Evolutionary conservation across 2,888 invertebrate species (phyloP).

Genomic region (Globia sparganii): DNA sequence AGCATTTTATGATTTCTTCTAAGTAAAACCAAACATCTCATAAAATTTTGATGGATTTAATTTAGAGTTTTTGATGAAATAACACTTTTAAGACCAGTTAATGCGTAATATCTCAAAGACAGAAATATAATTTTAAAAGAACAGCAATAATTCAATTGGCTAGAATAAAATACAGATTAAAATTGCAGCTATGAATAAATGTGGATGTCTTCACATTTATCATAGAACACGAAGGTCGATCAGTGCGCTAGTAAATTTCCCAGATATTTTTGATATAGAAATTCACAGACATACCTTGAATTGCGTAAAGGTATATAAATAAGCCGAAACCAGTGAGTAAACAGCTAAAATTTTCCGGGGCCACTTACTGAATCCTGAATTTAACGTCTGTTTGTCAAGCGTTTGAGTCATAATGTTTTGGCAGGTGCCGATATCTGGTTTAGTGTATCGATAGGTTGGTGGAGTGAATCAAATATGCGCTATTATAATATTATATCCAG

Average conservation of each 20-base stretch:
- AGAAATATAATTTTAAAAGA: constrained; percentile 43
- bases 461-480: constrained; percentile 16
- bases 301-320: constrained; percentile 54
- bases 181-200: constrained; percentile 48
- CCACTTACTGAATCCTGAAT: constrained; percentile 48
- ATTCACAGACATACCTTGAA: constrained; percentile 25
- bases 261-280: constrained; percentile 44
- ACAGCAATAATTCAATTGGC: constrained; percentile 40
- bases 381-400: constrained; percentile 60
- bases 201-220: constrained; percentile 47
- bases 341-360: constrained; percentile 43
- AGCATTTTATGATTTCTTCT: background rate
- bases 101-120: constrained; percentile 21
- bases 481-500: background rate
- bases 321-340: constrained; percentile 35
- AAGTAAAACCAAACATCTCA: constrained; percentile 13
- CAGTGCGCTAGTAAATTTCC: constrained; percentile 27
- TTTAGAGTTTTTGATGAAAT: constrained; percentile 39
- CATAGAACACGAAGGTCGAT: constrained; percentile 50
- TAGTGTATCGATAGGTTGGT: constrained; percentile 3
- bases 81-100: constrained; percentile 43
- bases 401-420: constrained; percentile 62
- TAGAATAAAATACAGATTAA: constrained; percentile 33
- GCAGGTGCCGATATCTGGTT: constrained; percentile 60
- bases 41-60: constrained; percentile 34